Evolutionary conservation across 2,113 vertebrate species (phyloP).

Genomic region (Tyto alba): DNA sequence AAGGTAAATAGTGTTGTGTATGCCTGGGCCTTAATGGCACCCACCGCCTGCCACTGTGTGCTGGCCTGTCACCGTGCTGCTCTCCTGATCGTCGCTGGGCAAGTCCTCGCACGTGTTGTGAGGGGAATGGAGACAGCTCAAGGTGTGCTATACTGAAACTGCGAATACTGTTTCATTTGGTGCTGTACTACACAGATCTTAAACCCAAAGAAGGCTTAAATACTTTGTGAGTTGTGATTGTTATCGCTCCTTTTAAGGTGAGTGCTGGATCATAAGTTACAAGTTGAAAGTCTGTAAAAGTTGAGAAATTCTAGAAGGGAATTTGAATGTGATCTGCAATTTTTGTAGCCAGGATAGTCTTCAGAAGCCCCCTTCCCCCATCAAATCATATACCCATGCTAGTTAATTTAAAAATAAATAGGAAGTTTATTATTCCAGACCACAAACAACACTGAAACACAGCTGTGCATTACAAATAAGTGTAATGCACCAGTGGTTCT

Average conservation of each 20-base stretch:
- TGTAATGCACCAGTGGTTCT: background rate
- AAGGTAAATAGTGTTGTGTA: background rate
- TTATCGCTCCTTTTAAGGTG: background rate
- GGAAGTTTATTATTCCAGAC: background rate
- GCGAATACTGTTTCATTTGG: background rate
- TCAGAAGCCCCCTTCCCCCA: background rate
- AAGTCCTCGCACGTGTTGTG: background rate
- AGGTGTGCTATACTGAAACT: background rate
- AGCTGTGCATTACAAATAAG: background rate
- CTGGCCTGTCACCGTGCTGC: background rate
- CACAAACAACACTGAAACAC: background rate
- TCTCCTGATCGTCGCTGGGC: rapidly evolving
- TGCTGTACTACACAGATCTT: background rate
- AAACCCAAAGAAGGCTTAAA: background rate
- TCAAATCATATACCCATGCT: background rate
- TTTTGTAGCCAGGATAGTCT: background rate
- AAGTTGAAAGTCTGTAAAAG: background rate
- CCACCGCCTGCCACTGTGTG: rapidly evolving
- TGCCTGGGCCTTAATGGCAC: background rate
- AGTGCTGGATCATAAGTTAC: background rate
- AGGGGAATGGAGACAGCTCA: background rate
- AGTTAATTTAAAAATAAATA: background rate
- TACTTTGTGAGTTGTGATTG: background rate
- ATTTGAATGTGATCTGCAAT: background rate
- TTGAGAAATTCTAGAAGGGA: background rate